Conservation (phyloP, 2,113 vertebrate species). For the Brachionichthys hirsutus region DNA sequence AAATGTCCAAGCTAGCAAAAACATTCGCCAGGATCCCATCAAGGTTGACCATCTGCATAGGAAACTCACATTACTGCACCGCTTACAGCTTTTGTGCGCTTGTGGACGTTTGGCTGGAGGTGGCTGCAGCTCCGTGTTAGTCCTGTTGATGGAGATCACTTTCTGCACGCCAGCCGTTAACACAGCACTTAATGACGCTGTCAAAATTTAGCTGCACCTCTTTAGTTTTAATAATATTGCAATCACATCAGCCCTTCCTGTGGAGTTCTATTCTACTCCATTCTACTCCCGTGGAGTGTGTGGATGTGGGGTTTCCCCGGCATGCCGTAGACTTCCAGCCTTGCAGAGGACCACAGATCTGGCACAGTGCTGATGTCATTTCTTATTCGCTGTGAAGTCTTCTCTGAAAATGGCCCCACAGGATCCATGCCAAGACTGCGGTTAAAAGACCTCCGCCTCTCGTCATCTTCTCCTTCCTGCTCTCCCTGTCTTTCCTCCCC, state of each 20-base stretch:
- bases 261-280: background rate
- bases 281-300: background rate
- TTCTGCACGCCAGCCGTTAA: conserved; percentile 54
- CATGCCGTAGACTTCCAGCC: conserved; percentile 5
- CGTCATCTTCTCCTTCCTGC: background rate
- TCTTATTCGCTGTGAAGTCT: conserved; percentile 47
- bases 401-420: conserved; percentile 56
- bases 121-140: background rate
- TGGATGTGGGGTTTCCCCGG: conserved; percentile 6
- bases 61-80: conserved; percentile 30
- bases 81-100: conserved; percentile 12
- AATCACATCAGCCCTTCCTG: conserved; percentile 12
- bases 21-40: conserved; percentile 41
- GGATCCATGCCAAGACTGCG: conserved; percentile 66
- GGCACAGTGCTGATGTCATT: conserved; percentile 39
- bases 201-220: conserved; percentile 30
- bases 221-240: conserved; percentile 10
- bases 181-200: conserved; percentile 44
- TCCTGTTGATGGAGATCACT: conserved; percentile 34
- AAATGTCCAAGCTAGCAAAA: conserved; percentile 55
- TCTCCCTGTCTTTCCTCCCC: background rate
- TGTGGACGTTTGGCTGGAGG: background rate
- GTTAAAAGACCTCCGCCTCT: conserved; percentile 32
- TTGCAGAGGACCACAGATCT: conserved; percentile 18
- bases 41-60: conserved; percentile 34